Conservation (phyloP, 2,888 invertebrate genomes). For the Entomobrya multifasciata region DNA sequence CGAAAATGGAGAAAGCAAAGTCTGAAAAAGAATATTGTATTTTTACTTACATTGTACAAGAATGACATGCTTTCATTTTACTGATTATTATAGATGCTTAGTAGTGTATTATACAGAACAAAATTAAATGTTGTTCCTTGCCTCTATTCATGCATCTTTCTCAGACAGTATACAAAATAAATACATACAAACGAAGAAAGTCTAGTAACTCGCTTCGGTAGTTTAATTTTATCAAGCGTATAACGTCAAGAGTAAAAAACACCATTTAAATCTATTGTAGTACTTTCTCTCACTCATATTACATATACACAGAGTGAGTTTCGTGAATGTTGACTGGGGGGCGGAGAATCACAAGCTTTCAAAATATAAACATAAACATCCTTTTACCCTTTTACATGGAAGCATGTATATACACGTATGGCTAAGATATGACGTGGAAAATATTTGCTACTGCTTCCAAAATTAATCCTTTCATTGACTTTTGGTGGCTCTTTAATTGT, state of each 20-base stretch:
- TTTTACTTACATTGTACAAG: not conserved
- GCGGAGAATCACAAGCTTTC: not conserved
- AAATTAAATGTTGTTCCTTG: slow-evolving; percentile 12
- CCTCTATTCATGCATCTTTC: not conserved
- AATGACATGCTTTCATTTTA: slow-evolving; percentile 12
- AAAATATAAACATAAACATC: not conserved
- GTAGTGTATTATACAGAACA: not conserved
- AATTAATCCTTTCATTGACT: not conserved
- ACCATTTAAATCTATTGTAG: slow-evolving; percentile 41
- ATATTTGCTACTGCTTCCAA: not conserved
- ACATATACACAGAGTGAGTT: not conserved
- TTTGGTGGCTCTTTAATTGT: not conserved
- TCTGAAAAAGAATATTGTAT: too few species aligned
- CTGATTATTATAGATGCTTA: not conserved
- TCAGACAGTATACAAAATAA: too few species aligned
- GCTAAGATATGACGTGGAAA: too few species aligned
- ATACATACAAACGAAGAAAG: too few species aligned
- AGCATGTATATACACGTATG: too few species aligned
- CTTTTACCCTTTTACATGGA: not conserved
- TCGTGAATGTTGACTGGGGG: not conserved
- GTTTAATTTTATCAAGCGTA: not conserved
- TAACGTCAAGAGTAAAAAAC: not conserved
- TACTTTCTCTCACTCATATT: slow-evolving; percentile 6
- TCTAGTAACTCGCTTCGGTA: too few species aligned
- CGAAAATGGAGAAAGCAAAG: too few species aligned